phyloP scores from a whole-genome alignment of 2,797 vertebrate species.

The Columba guinea region DNA sequence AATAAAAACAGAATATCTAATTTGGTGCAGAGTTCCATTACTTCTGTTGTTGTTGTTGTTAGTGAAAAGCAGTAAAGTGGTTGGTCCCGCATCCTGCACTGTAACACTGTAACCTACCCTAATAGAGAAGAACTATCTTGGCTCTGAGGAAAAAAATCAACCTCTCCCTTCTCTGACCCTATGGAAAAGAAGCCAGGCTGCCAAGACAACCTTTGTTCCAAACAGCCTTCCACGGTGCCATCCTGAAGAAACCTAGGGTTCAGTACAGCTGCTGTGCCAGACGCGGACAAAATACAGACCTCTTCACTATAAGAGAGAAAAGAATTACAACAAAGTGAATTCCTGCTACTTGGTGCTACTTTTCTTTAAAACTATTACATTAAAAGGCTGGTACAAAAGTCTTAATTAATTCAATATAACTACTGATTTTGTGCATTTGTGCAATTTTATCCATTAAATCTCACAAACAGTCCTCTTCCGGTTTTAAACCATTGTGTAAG shows the following conservation, averaged over 20 bases:
- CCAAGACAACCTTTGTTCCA: conserved; percentile 92
- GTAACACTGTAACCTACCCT: conserved; percentile 78
- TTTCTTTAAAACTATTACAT: not conserved
- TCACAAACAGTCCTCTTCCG: not conserved
- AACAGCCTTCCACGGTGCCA: conserved; percentile 88
- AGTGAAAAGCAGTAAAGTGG: conserved; percentile 71
- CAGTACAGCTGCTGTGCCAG: conserved; percentile 94
- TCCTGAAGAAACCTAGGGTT: conserved; percentile 96
- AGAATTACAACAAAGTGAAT: conserved; percentile 50
- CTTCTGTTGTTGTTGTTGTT: conserved; percentile 64
- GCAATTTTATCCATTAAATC: not conserved
- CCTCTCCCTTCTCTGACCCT: conserved; percentile 84
- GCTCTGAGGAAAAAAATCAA: conserved; percentile 79
- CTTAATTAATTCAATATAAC: not conserved
- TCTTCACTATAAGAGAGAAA: conserved; percentile 88
- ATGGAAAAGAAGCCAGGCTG: conserved; percentile 81
- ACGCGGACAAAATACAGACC: conserved; percentile 97
- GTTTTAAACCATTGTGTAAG: not conserved
- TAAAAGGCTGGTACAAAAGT: not conserved
- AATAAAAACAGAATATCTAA: conserved; percentile 60
- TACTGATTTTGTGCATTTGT: not conserved
- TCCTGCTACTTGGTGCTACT: not conserved
- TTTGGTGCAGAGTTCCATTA: conserved; percentile 59
- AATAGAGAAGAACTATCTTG: conserved; percentile 79
- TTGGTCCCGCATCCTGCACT: conserved; percentile 66